Conservation (phyloP, 2,888 invertebrate genomes). For the Polydrusus pterygomalis region DNA sequence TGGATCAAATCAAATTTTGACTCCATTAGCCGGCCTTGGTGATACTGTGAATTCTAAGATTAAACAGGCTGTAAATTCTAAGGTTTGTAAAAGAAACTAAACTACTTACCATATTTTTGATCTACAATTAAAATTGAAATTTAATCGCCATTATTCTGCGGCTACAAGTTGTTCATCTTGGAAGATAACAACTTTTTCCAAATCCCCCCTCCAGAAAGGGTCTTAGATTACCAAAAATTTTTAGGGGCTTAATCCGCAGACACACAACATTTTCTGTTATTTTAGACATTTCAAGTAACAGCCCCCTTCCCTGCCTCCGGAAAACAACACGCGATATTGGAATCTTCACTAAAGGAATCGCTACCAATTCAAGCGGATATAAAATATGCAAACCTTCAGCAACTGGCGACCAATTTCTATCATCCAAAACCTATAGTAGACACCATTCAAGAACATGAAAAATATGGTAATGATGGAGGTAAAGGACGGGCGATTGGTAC, state of each 20-base stretch:
- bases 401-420: conserved; percentile 65
- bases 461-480: conserved; percentile 86
- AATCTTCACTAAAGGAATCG: conserved; percentile 62
- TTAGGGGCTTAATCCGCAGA: too few species aligned
- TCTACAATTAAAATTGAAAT: neutral
- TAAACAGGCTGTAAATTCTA: conserved; percentile 41
- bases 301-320: conserved; percentile 66
- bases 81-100: conserved; percentile 25
- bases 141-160: too few species aligned
- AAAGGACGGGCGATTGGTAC: conserved; percentile 79
- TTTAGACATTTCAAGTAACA: conserved; percentile 36
- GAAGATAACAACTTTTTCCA: too few species aligned
- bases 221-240: too few species aligned
- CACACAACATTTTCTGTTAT: neutral
- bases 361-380: conserved; percentile 66
- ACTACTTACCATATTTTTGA: neutral
- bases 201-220: too few species aligned
- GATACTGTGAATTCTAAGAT: conserved; percentile 49
- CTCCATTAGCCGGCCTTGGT: conserved; percentile 38
- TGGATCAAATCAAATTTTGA: conserved; percentile 27
- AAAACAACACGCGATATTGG: conserved; percentile 64
- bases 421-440: conserved; percentile 83
- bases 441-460: conserved; percentile 84
- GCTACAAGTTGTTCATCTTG: too few species aligned
- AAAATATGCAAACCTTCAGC: conserved; percentile 66